Evolutionary conservation across 2,797 vertebrate species (phyloP), one percentile per base, ranked within the genome.

Genomic region (Neosilurus mollespiculum): DNA sequence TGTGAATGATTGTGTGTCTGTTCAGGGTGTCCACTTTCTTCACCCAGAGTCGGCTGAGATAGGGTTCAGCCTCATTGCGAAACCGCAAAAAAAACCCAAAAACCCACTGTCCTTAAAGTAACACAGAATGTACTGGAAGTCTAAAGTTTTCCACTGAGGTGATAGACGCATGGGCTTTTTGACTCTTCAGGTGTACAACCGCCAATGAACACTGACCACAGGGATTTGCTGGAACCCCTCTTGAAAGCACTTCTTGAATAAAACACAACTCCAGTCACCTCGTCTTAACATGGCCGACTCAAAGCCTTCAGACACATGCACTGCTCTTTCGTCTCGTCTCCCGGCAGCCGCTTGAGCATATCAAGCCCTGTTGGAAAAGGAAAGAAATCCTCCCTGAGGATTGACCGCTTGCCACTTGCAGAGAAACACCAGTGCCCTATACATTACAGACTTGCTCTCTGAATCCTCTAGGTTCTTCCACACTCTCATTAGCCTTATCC

Each of bases 361-460:
- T 80, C 78, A 26, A 78, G 78, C 59, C 83, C 70, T 15, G 11
- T 51, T 84, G 69, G 53, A 80, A 73, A 24, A 80, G 69, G 53
- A 59, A 58, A 51, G 43, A 83, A 70, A 54, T 69, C 64, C 37
- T 81, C 49, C 56, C 73, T 30, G 20, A 84, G 69, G 78, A 80
- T 75, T 49, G 69, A 54, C n/a, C 18, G 18, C 34, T 8, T 64
- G 37, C 22, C 70, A 79, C 70, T 43, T 67, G 16, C 53, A 37
- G 62, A 75, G 78, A 49, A 64, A 66, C 59, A 73, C 59, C 61
- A 75, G 62, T 72, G n/a, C 67, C 64, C 20, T 30, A 77, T 34
- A 67, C 53, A 61, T 54, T 43, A 56, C 20, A 78, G 24, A 71
- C 54, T 56, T 78, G 26, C 62, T 66, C 58, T 43, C 53, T 37